Evolutionary conservation across 2,797 vertebrate species (phyloP), one percentile per base, ranked within the genome.

Genomic region (Bradypus variegatus): DNA sequence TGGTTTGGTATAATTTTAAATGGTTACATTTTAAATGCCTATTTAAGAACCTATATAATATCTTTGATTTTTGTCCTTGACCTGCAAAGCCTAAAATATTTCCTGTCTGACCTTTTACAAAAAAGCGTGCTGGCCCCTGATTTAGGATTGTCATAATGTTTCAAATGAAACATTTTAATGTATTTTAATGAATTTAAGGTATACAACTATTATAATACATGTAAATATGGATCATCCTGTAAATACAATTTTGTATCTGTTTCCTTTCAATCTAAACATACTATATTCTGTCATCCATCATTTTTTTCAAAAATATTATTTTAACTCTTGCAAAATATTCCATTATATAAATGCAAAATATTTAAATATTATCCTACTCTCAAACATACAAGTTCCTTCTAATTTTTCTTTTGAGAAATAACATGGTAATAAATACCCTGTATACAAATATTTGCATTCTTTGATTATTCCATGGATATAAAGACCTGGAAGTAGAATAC

Each of bases 261-360:
- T 9, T 38, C 36, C 72, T 92, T 93, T 89, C n/a, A 29, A 78
- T 78, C 38, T 36, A 86, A 91, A 91, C 45, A 58, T 45, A n/a
- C 19, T 8, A 58, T 65, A 29, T 65, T 93, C 16, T 21, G n/a
- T 65, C 31, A 75, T 53, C 8, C 45, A 72, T 88, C 36, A 55
- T 15, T 33, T 91, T 91, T 92, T 79, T n/a, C 3, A 69, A 67
- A 88, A 85, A 88, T 45, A 83, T 38, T 77, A 36, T 86, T 85
- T 69, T 85, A 15, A 76, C 85, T 23, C 27, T 84, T 75, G 11
- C 3, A 70, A 55, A 58, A 41, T 85, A 85, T 76, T 69, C 31
- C 9, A 33, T 79, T 73, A 60, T 25, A 79, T 53, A 84, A 76
- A 45, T 64, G 12, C 70, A 62, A 88, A n/a, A 76, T 58, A 72